phyloP scores from a whole-genome alignment of 2,888 invertebrate genomes.

The Cerceris rybyensis region DNA sequence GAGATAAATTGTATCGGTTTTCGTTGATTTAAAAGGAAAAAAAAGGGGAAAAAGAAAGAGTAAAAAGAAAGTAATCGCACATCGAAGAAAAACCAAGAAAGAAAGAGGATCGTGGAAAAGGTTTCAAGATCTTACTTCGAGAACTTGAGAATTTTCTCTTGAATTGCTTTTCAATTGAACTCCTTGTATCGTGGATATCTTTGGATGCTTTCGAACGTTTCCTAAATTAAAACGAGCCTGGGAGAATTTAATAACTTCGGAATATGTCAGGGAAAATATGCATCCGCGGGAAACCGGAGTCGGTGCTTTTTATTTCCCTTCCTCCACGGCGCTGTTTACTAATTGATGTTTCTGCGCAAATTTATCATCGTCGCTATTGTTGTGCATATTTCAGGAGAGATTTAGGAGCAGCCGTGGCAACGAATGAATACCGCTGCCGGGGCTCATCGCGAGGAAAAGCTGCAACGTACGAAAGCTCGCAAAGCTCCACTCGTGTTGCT shows the following conservation, averaged over 20 bases:
- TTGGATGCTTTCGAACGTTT: slow-evolving; percentile 15
- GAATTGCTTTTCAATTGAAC: slow-evolving; percentile 22
- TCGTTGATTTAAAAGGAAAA: not conserved
- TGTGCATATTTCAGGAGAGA: slow-evolving; percentile 33
- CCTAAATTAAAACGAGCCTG: slow-evolving; percentile 22
- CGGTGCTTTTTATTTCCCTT: slow-evolving; percentile 7
- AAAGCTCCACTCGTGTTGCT: slow-evolving; percentile 2
- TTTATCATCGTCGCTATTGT: slow-evolving; percentile 42
- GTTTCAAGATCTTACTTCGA: not conserved
- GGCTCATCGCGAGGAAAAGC: slow-evolving; percentile 13
- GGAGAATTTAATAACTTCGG: slow-evolving; percentile 6
- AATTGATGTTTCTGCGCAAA: slow-evolving; percentile 33
- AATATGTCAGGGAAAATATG: not conserved
- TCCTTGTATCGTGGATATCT: slow-evolving; percentile 13
- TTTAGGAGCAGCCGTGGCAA: slow-evolving; percentile 26
- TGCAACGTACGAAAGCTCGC: not conserved
- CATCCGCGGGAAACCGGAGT: not conserved
- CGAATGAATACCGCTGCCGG: slow-evolving; percentile 18
- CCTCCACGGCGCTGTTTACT: slow-evolving; percentile 7
- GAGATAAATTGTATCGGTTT: too few species aligned
- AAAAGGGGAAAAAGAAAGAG: not conserved
- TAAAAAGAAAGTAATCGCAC: not conserved
- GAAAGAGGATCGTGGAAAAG: too few species aligned
- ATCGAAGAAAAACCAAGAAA: too few species aligned
- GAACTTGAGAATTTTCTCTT: not conserved